A percentile compares a stretch with the other conserved stretches of the same genome.
phyloP scores from a whole-genome alignment of 2,797 vertebrate species.

The Diplodus puntazzo region DNA sequence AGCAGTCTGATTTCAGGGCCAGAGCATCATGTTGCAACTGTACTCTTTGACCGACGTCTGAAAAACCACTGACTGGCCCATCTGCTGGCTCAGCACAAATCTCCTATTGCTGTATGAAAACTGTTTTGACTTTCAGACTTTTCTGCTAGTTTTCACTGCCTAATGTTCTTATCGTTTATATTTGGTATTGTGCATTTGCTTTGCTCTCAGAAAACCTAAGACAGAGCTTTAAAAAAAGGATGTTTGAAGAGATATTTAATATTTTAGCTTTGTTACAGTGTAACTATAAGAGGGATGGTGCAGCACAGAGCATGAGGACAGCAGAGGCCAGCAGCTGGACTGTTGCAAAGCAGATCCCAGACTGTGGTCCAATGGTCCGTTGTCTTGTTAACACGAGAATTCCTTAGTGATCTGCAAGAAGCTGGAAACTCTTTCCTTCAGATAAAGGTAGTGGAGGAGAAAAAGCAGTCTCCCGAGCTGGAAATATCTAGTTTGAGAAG shows the following conservation, averaged over 20 bases:
- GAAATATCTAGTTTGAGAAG: background rate
- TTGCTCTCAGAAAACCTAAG: background rate
- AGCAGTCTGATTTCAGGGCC: slow-evolving; percentile 62
- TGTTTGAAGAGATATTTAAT: background rate
- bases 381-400: background rate
- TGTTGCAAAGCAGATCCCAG: background rate
- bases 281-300: background rate
- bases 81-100: slow-evolving; percentile 45
- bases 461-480: background rate
- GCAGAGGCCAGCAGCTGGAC: background rate
- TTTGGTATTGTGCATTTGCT: background rate
- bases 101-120: background rate
- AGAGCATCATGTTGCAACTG: slow-evolving; percentile 67
- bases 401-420: background rate
- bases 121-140: no score
- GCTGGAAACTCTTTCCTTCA: background rate
- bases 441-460: background rate
- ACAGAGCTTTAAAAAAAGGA: background rate
- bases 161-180: no score
- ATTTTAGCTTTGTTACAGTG: no score
- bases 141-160: no score
- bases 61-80: background rate
- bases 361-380: background rate
- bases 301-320: background rate
- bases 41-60: slow-evolving; percentile 49